Base-by-base conservation (phyloP, 2,888 invertebrate species). In the Polymixis lichenea region DNA sequence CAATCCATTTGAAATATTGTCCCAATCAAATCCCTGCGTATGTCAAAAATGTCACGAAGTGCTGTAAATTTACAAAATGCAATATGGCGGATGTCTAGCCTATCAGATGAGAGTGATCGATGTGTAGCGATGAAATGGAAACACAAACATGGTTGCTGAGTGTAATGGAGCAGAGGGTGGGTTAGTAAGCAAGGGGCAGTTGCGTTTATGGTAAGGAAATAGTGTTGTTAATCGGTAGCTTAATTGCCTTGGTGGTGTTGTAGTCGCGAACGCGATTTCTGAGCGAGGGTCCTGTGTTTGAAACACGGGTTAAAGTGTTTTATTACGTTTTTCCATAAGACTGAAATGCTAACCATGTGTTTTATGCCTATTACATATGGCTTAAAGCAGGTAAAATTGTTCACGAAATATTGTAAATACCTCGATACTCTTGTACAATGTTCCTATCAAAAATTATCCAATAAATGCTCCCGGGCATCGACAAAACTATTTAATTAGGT, bases 31-130 rank as follows among this genome's bases (percentile, higher is more conserved):
- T 61, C 56, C 28, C 5, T 62, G 68, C 38, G 55, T 22, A 7
- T n/a, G 86, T 84, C 86, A 83, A 72, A 79, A 74, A 53, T 43
- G 86, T 83, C 84, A 84, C 84, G 76, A n/a, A 67, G 46, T 76
- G 79, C 67, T 70, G 80, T 86, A 78, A 82, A 82, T 84, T 85
- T 75, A 78, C 76, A 70, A 68, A 79, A 86, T 81, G 73, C 86
- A 84, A 85, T 83, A 86, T 83, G 83, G 84, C 62, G 66, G 76
- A 76, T 70, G 76, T 79, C 72, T 58, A 43, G 61, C 55, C 75
- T 65, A 75, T 79, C 86, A 79, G 69, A 74, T 79, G 64, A 55
- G 72, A 74, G 62, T 84, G 84, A 84, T 86, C 66, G 86, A 84
- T 86, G 84, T 74, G 83, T 74, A 56, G 73, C 75, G 53, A 49